Evolutionary conservation across 1,140 invertebrate species (phyloP).

Genomic region (Probaryconus sp.): DNA sequence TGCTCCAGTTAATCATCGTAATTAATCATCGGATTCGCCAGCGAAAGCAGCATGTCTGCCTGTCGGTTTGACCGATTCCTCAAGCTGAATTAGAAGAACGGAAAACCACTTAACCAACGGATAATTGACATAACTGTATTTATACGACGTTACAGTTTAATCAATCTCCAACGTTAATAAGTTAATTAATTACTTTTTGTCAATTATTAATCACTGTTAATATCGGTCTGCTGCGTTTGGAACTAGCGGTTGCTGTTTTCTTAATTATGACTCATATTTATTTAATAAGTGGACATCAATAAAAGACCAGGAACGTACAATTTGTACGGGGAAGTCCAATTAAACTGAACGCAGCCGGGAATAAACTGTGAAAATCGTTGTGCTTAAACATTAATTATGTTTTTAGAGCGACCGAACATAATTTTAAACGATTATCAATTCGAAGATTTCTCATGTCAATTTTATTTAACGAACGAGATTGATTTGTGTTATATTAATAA

Average conservation of each 20-base stretch:
- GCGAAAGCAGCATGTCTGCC: slow-evolving; percentile 55
- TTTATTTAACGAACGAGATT: too few species aligned
- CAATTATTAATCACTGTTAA: slow-evolving; percentile 45
- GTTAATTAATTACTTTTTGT: slow-evolving; percentile 57
- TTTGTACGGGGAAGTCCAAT: too few species aligned
- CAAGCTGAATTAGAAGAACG: slow-evolving; percentile 50
- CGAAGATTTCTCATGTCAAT: too few species aligned
- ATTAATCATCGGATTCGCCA: slow-evolving; percentile 60
- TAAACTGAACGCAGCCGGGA: too few species aligned
- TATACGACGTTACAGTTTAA: slow-evolving; percentile 59
- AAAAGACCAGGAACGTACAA: too few species aligned
- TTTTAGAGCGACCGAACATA: too few species aligned
- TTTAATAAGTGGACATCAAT: slow-evolving; percentile 16
- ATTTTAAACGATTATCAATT: too few species aligned
- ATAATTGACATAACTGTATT: slow-evolving; percentile 62
- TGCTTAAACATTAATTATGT: too few species aligned
- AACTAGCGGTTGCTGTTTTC: not conserved
- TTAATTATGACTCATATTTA: slow-evolving; percentile 37
- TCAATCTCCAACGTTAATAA: slow-evolving; percentile 56
- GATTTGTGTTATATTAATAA: too few species aligned
- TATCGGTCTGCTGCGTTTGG: slow-evolving; percentile 24
- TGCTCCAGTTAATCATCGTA: slow-evolving; percentile 59
- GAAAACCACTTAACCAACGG: slow-evolving; percentile 44
- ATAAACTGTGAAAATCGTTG: too few species aligned
- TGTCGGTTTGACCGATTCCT: slow-evolving; percentile 55